Conservation (phyloP, 2,113 vertebrate species). For the Bungarus multicinctus region DNA sequence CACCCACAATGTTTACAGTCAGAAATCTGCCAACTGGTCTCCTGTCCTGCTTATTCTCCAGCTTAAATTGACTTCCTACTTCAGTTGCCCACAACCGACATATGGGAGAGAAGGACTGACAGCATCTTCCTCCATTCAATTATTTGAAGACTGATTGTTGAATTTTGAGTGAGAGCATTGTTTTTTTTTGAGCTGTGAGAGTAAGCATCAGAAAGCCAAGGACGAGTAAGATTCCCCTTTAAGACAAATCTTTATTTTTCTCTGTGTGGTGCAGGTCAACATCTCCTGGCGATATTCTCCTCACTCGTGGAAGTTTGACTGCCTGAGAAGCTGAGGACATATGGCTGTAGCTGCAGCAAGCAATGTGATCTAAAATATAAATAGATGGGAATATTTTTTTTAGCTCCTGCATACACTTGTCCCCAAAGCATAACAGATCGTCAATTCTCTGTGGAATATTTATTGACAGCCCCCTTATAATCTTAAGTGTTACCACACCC, state of each 20-base stretch:
- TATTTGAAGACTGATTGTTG: background rate
- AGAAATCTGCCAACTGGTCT: background rate
- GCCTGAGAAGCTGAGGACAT: slow-evolving; percentile 25
- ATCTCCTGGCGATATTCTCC: slow-evolving; percentile 40
- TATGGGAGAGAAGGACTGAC: background rate
- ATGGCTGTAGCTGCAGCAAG: slow-evolving; percentile 18
- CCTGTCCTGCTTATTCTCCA: background rate
- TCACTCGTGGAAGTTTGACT: slow-evolving; percentile 28
- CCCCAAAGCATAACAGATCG: too few species aligned
- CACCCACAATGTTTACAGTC: background rate
- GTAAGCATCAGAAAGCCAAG: slow-evolving; percentile 15
- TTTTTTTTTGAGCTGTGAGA: slow-evolving; percentile 22
- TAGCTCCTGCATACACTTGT: background rate
- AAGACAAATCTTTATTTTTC: slow-evolving; percentile 41
- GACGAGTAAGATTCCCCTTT: background rate
- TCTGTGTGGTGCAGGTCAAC: slow-evolving; percentile 31
- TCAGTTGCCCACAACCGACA: background rate
- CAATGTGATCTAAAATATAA: slow-evolving; percentile 49
- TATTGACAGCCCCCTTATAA: background rate
- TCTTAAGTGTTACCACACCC: background rate
- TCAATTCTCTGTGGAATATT: background rate
- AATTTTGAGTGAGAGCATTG: background rate
- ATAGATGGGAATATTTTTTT: background rate
- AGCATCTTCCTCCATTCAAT: background rate
- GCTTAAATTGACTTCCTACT: background rate